Conservation (phyloP, 2,113 vertebrate genomes). For the Spermophilus dauricus region DNA sequence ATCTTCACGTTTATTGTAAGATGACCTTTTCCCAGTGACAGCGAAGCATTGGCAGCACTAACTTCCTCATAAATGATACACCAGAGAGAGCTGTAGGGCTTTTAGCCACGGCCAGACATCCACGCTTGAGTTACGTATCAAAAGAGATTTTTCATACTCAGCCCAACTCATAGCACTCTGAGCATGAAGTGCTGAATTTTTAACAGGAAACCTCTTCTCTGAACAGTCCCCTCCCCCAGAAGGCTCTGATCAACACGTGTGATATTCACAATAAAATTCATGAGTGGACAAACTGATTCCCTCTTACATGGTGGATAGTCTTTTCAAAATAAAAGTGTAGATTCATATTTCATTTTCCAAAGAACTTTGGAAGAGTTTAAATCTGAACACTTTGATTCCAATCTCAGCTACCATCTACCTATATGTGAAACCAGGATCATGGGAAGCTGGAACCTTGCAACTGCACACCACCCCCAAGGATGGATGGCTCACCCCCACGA, state of each 20-base stretch:
- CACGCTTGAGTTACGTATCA: rapidly evolving
- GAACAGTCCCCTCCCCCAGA: background rate
- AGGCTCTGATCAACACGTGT: background rate
- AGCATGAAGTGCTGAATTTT: background rate
- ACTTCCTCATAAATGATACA: background rate
- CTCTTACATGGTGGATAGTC: background rate
- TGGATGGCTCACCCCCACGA: rapidly evolving
- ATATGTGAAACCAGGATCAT: background rate
- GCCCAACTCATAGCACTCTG: background rate
- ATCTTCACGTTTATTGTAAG: background rate
- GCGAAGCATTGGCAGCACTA: rapidly evolving
- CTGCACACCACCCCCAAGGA: rapidly evolving
- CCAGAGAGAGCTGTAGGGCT: background rate
- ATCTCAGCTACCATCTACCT: background rate
- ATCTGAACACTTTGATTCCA: background rate
- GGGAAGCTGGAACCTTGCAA: background rate
- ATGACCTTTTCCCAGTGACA: background rate
- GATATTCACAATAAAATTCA: background rate
- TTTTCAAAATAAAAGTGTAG: background rate
- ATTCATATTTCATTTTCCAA: background rate
- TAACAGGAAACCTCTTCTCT: background rate
- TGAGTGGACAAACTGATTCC: background rate
- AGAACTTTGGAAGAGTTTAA: background rate
- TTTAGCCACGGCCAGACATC: background rate
- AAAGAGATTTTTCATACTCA: background rate